These are phyloP conservation scores for Parapristionchus giblindavisi DNA, from an alignment of 2,888 invertebrate genomes.

Conservation along the genomic window DNA sequence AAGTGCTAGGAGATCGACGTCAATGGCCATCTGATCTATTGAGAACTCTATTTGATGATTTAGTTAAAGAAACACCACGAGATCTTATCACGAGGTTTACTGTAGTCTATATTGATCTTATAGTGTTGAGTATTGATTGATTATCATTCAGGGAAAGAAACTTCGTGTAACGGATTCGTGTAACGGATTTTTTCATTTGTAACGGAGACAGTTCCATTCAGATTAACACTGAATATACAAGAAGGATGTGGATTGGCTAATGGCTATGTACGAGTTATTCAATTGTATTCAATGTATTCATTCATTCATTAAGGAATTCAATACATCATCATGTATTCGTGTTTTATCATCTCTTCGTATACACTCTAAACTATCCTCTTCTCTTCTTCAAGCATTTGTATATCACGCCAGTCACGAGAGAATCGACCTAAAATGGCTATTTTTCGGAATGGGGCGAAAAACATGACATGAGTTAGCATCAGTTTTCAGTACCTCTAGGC, in stretches of 20 bases:
- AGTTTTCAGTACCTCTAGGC: too few relatives aligned
- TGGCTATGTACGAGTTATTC: slow-evolving; percentile 74
- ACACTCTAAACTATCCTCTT: slow-evolving; percentile 60
- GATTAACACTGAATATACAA: slow-evolving; percentile 93
- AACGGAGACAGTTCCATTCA: slow-evolving; percentile 97
- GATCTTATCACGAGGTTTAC: slow-evolving; percentile 84
- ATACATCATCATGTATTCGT: not conserved
- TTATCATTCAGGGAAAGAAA: slow-evolving; percentile 52
- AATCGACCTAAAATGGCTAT: too few relatives aligned
- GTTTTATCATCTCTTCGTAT: slow-evolving; percentile 69
- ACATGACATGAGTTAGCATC: too few relatives aligned
- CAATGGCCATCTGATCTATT: slow-evolving; percentile 88
- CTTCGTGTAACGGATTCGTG: slow-evolving; percentile 92
- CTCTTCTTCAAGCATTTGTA: slow-evolving; percentile 90
- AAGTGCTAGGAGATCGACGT: slow-evolving; percentile 77
- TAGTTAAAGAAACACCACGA: slow-evolving; percentile 88
- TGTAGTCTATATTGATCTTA: slow-evolving; percentile 39
- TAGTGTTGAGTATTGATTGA: not conserved
- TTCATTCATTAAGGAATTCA: not conserved
- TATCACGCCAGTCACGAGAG: too few relatives aligned
- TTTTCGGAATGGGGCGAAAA: too few relatives aligned
- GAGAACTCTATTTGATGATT: slow-evolving; percentile 84
- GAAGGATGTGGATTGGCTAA: slow-evolving; percentile 92
- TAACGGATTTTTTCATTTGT: too few relatives aligned
- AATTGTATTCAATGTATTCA: not conserved